A percentile compares a stretch with the other conserved stretches of the same genome.
Conservation (phyloP, 2,797 vertebrate species). For the Acropternis orthonyx region DNA sequence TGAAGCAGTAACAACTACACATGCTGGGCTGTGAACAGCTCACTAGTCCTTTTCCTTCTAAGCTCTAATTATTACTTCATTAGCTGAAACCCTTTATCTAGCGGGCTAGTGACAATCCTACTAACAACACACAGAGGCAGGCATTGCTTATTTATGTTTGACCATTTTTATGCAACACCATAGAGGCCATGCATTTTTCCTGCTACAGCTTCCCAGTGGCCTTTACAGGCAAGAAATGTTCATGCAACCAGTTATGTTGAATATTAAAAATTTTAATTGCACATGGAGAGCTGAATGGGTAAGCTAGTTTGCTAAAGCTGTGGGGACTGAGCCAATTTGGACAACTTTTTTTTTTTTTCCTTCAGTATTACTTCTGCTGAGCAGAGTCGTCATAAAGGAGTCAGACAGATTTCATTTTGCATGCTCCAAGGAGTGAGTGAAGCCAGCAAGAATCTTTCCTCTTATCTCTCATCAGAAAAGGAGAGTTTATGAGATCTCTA, state of each 20-base stretch:
- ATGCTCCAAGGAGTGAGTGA: not conserved
- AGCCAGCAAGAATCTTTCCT: not conserved
- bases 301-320: not conserved
- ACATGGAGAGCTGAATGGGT: not conserved
- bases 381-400: not conserved
- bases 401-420: not conserved
- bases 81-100: not conserved
- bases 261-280: not conserved
- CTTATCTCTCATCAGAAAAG: not conserved
- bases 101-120: not conserved
- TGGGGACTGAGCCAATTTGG: not conserved
- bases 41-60: not conserved
- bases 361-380: not conserved
- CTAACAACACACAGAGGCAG: not conserved
- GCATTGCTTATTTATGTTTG: not conserved
- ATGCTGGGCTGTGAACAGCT: not conserved
- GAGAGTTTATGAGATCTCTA: not conserved
- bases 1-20: not conserved
- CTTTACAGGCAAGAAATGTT: not conserved
- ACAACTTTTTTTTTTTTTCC: accelerated
- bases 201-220: not conserved
- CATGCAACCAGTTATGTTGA: not conserved
- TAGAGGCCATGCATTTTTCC: not conserved
- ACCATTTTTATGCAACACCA: not conserved
- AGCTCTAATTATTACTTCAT: not conserved